Conservation (phyloP, 2,113 vertebrate genomes). For the Cynocephalus volans region DNA sequence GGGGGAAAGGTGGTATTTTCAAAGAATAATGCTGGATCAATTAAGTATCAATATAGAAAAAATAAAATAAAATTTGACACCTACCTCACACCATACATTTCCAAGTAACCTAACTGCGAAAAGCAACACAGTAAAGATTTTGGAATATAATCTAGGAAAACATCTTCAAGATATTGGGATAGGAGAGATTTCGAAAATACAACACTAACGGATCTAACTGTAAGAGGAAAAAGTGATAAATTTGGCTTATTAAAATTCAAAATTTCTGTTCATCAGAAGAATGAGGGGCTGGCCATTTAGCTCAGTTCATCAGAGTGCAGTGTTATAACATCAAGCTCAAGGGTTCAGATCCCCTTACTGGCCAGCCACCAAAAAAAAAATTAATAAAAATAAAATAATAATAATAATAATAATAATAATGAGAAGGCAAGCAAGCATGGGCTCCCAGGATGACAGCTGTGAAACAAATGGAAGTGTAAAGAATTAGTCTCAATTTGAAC, state of each 20-base stretch:
- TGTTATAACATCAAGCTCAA: too few relatives aligned
- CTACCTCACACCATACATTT: background rate
- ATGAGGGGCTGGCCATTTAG: too few relatives aligned
- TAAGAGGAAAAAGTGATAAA: background rate
- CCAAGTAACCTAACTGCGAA: slow-evolving; percentile 27
- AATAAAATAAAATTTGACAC: background rate
- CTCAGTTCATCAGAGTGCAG: too few relatives aligned
- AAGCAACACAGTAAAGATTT: slow-evolving; percentile 39
- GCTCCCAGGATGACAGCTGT: background rate
- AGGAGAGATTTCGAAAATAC: background rate
- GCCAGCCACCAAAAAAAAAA: too few relatives aligned
- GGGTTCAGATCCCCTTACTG: too few relatives aligned
- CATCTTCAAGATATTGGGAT: background rate
- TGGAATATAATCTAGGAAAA: background rate
- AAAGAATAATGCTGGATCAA: background rate
- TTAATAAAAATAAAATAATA: too few relatives aligned
- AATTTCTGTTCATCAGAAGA: background rate
- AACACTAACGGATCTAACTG: background rate
- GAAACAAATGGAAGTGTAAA: background rate
- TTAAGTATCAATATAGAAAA: slow-evolving; percentile 8
- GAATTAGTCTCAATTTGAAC: background rate
- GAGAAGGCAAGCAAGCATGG: background rate
- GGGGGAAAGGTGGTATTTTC: background rate
- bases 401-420: too few relatives aligned
- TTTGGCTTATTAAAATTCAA: slow-evolving; percentile 1